phyloP scores from a whole-genome alignment of 2,113 vertebrate species.

The Poicephalus meyeri region DNA sequence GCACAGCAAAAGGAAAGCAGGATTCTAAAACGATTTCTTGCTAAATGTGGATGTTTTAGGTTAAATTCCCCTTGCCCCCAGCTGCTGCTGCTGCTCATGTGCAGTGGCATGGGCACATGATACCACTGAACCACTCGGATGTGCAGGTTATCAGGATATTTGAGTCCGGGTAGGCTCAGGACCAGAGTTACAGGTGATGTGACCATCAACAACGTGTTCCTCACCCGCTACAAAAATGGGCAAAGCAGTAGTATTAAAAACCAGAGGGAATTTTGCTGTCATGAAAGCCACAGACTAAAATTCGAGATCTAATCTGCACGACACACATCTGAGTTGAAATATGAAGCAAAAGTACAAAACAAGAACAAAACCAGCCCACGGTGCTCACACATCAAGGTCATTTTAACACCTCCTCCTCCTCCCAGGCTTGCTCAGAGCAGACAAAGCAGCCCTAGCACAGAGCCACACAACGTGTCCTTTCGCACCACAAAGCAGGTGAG shows the following conservation, averaged over 20 bases:
- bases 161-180: background rate
- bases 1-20: background rate
- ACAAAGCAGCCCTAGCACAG: background rate
- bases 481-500: background rate
- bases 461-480: background rate
- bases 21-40: background rate
- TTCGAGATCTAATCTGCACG: background rate
- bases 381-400: background rate
- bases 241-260: background rate
- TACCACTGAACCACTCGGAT: background rate
- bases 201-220: background rate
- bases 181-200: constrained; percentile 17
- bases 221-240: background rate
- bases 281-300: background rate
- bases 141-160: constrained; percentile 4
- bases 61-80: background rate
- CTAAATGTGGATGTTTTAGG: background rate
- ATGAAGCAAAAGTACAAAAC: background rate
- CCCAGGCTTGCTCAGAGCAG: background rate
- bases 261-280: background rate
- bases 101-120: background rate
- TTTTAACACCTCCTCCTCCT: background rate
- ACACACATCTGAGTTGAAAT: background rate
- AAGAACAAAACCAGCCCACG: accelerated
- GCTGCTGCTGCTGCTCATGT: background rate